Conservation (phyloP, 2,113 vertebrate species). For the Dryoscopus gambensis region DNA sequence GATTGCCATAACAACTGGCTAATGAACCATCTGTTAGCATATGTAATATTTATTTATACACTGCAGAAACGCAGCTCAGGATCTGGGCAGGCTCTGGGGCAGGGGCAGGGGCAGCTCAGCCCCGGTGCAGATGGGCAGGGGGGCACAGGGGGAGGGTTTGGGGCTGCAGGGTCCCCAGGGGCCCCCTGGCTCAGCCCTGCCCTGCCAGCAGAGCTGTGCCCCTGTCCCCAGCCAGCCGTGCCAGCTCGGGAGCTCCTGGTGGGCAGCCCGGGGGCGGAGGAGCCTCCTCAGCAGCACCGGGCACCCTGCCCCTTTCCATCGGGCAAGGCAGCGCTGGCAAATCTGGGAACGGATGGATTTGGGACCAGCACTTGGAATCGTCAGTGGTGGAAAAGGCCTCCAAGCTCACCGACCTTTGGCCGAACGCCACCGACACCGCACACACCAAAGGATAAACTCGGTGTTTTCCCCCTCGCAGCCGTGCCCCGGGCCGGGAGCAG, state of each 20-base stretch:
- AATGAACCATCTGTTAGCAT: slow-evolving; percentile 71
- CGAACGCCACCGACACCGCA: rapidly evolving
- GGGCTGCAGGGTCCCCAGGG: not conserved
- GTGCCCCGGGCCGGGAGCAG: not conserved
- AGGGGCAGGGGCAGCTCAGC: not conserved
- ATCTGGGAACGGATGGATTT: rapidly evolving
- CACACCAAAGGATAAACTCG: not conserved
- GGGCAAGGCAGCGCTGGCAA: rapidly evolving
- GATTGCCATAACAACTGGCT: slow-evolving; percentile 74
- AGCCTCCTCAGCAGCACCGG: not conserved
- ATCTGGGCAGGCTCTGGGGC: not conserved
- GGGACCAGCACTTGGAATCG: rapidly evolving
- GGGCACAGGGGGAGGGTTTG: not conserved
- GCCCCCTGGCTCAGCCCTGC: not conserved
- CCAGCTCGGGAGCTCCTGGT: rapidly evolving
- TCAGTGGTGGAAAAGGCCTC: not conserved
- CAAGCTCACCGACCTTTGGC: rapidly evolving
- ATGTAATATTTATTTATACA: slow-evolving; percentile 74
- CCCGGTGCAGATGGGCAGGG: not conserved
- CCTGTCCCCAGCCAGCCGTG: not conserved
- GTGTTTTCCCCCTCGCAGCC: rapidly evolving
- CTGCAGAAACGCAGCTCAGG: not conserved
- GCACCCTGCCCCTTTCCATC: rapidly evolving
- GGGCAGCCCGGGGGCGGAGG: not conserved
- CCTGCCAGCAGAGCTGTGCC: not conserved